phyloP scores from a whole-genome alignment of 2,888 invertebrate genomes.

The Dryobotodes eremita region DNA sequence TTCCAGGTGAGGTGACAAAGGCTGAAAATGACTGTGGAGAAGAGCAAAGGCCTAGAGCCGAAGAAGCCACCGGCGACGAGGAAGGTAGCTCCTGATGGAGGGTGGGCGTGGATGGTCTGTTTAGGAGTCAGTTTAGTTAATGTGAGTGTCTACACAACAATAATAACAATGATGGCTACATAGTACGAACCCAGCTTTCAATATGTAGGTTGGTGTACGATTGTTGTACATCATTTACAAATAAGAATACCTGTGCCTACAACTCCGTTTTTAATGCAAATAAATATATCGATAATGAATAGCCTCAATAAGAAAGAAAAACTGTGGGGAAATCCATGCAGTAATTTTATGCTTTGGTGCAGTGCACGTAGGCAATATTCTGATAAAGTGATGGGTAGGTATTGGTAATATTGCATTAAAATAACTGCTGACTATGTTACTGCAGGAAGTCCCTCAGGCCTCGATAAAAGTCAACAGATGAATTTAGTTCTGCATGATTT shows the following conservation, averaged over 20 bases:
- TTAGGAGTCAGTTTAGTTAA: conserved; percentile 96
- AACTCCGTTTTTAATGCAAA: background rate
- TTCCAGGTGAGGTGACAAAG: conserved; percentile 88
- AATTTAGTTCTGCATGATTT: conserved; percentile 16
- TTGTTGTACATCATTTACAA: background rate
- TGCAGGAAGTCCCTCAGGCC: background rate
- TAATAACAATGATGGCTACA: background rate
- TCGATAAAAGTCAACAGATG: conserved; percentile 7
- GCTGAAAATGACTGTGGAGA: conserved; percentile 88
- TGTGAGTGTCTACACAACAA: conserved; percentile 91
- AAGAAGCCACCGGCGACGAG: conserved; percentile 87
- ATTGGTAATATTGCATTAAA: background rate
- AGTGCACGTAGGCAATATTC: conserved; percentile 8
- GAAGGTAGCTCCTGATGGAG: conserved; percentile 96
- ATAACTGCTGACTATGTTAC: conserved; percentile 22
- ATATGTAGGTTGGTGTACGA: background rate
- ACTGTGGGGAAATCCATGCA: conserved; percentile 3
- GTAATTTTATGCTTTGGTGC: conserved; percentile 9
- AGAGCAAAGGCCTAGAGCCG: conserved; percentile 83
- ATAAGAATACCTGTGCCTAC: background rate
- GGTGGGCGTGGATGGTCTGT: conserved; percentile 97
- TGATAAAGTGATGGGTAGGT: background rate
- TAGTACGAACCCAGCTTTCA: background rate
- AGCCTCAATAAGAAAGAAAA: conserved; percentile 18
- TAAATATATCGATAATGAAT: conserved; percentile 2